Evolutionary conservation across 2,888 invertebrate species (phyloP), one percentile per base, ranked within the genome.

Genomic region (Eupithecia insigniata): DNA sequence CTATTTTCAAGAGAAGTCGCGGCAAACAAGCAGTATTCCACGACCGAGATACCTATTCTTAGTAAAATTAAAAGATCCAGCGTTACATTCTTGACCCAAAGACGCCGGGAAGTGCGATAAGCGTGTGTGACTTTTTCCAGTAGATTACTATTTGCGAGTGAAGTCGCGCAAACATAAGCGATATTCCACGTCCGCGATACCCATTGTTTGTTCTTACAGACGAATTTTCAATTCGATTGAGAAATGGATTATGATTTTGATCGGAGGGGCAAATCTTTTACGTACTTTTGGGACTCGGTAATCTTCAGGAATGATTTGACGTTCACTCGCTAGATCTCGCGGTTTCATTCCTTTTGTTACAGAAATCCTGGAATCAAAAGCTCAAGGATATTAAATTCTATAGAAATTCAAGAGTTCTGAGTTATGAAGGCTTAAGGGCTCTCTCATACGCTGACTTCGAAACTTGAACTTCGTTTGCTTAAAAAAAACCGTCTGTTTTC

Each of bases 171-270:
- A 58, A 46, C 36, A n/a, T n/a, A 70, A 62, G 46, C 3, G 64
- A 65, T 64, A 46, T 46, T 67, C 43, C 67, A 26, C 61, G 61
- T 39, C 64, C n/a, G 58, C 66, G 78, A 83, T 80, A 81, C 43
- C 78, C 80, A 83, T 84, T 86, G 84, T 86, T 84, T 72, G 61
- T 60, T 75, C 68, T 36, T 71, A 55, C 22, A 74, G 78, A 77
- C 70, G 78, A 79, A 79, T 78, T 78, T 72, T 67, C 69, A 84
- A 82, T 78, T 81, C 79, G 69, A 74, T n/a, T n/a, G n/a, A n/a
- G n/a, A n/a, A n/a, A 76, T 67, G 72, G 75, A 75, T 77, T 76
- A 76, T 69, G 72, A 73, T 75, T 72, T 58, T 66, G 71, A 71
- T 73, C 71, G 75, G 66, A 69, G 66, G 70, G 67, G 66, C 60